Conservation (phyloP, 2,113 vertebrate genomes). For the Oreochromis tanganicae region DNA sequence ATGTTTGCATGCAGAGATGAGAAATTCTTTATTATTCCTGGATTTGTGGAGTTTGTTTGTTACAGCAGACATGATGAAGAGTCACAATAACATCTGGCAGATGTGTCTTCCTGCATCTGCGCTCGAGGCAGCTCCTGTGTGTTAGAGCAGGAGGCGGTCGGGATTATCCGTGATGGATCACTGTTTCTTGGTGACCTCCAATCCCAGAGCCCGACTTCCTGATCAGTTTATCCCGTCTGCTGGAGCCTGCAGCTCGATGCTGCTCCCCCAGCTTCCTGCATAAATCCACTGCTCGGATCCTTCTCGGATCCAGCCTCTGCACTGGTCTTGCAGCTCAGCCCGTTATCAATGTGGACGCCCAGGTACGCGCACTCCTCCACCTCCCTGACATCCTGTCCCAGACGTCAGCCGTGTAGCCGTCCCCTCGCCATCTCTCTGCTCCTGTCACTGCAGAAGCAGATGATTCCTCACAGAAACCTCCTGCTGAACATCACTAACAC, state of each 20-base stretch:
- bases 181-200: not conserved
- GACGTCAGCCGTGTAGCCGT: not conserved
- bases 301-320: not conserved
- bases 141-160: not conserved
- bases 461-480: not conserved
- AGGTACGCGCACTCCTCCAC: not conserved
- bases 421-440: not conserved
- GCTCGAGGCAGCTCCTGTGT: not conserved
- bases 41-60: not conserved
- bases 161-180: not conserved
- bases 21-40: not conserved
- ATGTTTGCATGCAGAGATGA: rapidly evolving
- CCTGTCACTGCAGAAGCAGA: not conserved
- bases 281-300: not conserved
- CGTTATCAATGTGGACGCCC: not conserved
- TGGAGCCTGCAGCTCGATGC: not conserved
- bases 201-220: not conserved
- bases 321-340: not conserved
- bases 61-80: not conserved
- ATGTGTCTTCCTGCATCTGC: not conserved
- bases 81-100: not conserved
- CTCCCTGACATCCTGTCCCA: not conserved
- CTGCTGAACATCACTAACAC: not conserved
- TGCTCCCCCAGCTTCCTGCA: not conserved
- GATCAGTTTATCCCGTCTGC: not conserved